These are phyloP conservation scores for Xenops minutus DNA, from an alignment of 2,797 vertebrate genomes.

Conservation along the genomic window DNA sequence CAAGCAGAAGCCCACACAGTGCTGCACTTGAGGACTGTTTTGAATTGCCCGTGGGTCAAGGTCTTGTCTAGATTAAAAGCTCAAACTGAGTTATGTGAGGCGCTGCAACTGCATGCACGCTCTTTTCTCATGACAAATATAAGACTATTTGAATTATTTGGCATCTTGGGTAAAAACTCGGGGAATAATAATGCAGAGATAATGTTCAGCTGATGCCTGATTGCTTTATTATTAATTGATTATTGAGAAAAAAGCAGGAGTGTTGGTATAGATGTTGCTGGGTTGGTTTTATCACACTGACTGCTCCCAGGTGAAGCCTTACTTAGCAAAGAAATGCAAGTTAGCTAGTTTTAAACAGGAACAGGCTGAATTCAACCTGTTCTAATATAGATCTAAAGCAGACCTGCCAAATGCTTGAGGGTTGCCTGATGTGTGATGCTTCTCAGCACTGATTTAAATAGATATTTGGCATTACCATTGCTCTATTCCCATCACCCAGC, in stretches of 20 bases:
- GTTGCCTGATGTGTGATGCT: not conserved
- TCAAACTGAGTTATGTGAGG: not conserved
- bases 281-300: not conserved
- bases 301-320: not conserved
- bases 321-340: not conserved
- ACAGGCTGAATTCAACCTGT: not conserved
- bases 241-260: not conserved
- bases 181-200: not conserved
- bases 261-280: not conserved
- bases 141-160: not conserved
- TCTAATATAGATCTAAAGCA: not conserved
- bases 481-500: not conserved
- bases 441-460: not conserved
- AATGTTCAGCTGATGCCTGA: not conserved
- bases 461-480: rapidly evolving
- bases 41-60: not conserved
- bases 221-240: not conserved
- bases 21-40: not conserved
- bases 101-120: not conserved
- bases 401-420: not conserved
- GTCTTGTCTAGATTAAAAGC: not conserved
- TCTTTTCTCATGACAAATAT: not conserved
- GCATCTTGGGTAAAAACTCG: not conserved
- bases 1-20: not conserved
- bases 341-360: not conserved